phyloP scores from a whole-genome alignment of 2,797 vertebrate genomes.

The Megalops cyprinoides region DNA sequence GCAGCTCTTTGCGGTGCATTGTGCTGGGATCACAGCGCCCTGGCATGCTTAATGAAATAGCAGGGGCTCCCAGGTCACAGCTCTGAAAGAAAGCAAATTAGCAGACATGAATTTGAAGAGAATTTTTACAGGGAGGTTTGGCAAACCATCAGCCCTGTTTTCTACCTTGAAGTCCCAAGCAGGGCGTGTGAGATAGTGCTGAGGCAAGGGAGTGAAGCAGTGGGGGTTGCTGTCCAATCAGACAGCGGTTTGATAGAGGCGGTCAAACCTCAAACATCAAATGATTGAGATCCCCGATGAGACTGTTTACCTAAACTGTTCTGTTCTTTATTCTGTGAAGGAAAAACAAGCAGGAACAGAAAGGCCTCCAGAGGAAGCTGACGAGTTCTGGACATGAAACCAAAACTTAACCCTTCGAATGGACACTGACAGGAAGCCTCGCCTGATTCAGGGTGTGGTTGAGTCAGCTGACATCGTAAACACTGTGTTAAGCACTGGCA shows the following conservation, averaged over 20 bases:
- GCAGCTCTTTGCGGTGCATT: not conserved
- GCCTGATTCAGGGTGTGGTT: no score
- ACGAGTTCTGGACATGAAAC: not conserved
- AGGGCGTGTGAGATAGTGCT: not conserved
- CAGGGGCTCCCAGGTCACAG: not conserved
- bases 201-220: no score
- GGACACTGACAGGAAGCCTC: no score
- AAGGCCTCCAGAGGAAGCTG: not conserved
- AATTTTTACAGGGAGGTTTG: not conserved
- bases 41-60: not conserved
- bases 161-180: not conserved
- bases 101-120: slow-evolving; percentile 3
- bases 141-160: not conserved
- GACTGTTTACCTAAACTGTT: not conserved
- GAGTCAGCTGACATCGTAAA: not conserved
- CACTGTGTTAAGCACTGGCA: no score
- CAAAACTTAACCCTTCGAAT: not conserved
- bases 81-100: not conserved
- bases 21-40: not conserved
- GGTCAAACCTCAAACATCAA: not conserved
- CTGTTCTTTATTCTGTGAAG: not conserved
- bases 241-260: not conserved
- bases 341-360: not conserved
- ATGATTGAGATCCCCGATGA: no score
- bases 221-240: not conserved